Evolutionary conservation across 2,888 invertebrate genomes (phyloP).

Genomic region (Drosophila acutilabella): DNA sequence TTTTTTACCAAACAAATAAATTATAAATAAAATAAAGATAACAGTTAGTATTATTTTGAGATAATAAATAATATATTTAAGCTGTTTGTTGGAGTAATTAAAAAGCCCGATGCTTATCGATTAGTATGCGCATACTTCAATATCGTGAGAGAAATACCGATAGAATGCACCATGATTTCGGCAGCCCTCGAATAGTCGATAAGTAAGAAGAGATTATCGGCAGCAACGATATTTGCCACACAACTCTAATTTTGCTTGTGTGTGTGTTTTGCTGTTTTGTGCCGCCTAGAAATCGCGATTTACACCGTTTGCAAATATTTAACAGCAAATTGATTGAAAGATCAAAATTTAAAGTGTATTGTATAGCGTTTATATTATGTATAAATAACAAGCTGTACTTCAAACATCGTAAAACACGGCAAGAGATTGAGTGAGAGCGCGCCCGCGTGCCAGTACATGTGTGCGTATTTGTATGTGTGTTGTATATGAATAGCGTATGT

Average conservation of each 20-base stretch:
- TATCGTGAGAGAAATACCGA: neutral
- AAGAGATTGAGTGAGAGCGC: conserved; percentile 44
- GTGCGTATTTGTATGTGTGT: conserved; percentile 47
- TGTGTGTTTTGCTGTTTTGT: conserved; percentile 56
- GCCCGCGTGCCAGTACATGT: conserved; percentile 55
- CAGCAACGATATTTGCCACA: conserved; percentile 33
- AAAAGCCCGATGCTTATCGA: too few relatives aligned
- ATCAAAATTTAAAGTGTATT: conserved; percentile 1
- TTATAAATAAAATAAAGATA: too few relatives aligned
- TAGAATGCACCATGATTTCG: neutral
- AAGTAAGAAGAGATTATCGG: conserved; percentile 6
- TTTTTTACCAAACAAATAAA: too few relatives aligned
- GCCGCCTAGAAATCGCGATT: conserved; percentile 58
- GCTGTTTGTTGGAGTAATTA: too few relatives aligned
- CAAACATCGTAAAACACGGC: conserved; percentile 26
- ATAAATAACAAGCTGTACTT: neutral
- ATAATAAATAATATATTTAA: too few relatives aligned
- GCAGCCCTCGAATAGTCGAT: conserved; percentile 1
- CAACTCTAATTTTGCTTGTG: conserved; percentile 37
- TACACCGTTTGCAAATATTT: conserved; percentile 23
- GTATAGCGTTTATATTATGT: conserved; percentile 5
- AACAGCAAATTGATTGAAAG: conserved; percentile 15
- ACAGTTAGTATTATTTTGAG: too few relatives aligned
- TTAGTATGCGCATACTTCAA: too few relatives aligned
- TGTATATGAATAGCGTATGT: conserved; percentile 35